Conservation (phyloP, 2,797 vertebrate species). For the Tadarida brasiliensis region DNA sequence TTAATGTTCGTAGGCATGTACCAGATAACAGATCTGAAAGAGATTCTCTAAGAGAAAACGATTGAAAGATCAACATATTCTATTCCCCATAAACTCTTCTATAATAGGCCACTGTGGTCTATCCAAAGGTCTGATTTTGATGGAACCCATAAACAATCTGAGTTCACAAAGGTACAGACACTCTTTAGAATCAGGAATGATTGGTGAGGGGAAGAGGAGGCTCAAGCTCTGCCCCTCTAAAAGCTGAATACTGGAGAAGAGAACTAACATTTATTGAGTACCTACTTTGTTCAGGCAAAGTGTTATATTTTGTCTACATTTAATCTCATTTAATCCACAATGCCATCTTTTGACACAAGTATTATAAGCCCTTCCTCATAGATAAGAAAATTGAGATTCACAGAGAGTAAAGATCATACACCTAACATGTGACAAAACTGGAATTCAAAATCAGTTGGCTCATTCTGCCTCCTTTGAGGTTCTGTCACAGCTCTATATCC, state of each 20-base stretch:
- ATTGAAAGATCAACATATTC: background rate
- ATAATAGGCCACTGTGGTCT: background rate
- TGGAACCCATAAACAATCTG: background rate
- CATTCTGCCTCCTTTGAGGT: background rate
- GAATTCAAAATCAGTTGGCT: background rate
- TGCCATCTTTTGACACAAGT: background rate
- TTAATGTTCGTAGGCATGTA: conserved; percentile 12
- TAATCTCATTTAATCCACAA: conserved; percentile 7
- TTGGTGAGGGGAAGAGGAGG: fast-evolving
- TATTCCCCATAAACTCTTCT: background rate
- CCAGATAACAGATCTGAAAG: background rate
- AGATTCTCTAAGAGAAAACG: background rate
- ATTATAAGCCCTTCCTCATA: background rate
- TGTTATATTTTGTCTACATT: background rate
- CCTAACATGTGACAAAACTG: background rate
- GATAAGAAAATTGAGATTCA: background rate
- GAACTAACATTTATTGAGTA: background rate
- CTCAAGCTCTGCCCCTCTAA: background rate
- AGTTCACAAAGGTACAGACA: background rate
- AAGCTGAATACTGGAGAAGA: background rate
- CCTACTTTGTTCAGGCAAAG: background rate
- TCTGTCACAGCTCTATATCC: background rate
- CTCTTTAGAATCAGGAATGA: background rate
- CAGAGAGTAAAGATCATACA: background rate
- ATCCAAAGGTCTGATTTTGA: conserved; percentile 19